Conservation (phyloP, 2,888 invertebrate genomes). For the Timema podura region DNA sequence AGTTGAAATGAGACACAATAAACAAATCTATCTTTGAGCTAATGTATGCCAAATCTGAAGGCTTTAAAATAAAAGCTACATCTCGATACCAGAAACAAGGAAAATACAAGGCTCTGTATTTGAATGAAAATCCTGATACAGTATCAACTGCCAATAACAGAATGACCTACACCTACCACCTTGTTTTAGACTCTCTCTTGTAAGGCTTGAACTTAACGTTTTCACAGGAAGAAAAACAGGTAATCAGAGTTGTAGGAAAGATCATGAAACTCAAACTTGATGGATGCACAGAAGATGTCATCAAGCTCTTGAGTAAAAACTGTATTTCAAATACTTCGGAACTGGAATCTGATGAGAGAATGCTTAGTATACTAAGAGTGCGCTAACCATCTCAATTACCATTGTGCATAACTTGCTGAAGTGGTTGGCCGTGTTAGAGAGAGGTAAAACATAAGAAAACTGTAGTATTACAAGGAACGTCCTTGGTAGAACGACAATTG, state of each 20-base stretch:
- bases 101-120: neutral
- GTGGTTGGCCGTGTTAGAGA: neutral
- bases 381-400: no score
- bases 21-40: neutral
- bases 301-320: no score
- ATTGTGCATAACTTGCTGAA: neutral
- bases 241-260: neutral
- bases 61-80: neutral
- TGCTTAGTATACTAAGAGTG: no score
- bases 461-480: no score
- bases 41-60: no score
- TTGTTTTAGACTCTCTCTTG: conserved; percentile 4
- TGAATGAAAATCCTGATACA: neutral
- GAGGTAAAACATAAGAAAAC: neutral
- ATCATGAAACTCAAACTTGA: no score
- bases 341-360: no score
- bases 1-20: neutral
- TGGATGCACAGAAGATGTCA: no score
- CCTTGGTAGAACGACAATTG: no score
- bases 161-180: neutral
- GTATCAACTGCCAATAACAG: neutral
- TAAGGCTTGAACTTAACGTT: neutral
- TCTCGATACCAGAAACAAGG: neutral
- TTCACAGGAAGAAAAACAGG: neutral
- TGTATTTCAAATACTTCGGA: no score